Percentiles rank a stretch among this genome's conserved stretches.
These are phyloP conservation scores for Aspidiotus destructor DNA, from an alignment of 2,888 invertebrate genomes.

Conservation along the genomic window DNA sequence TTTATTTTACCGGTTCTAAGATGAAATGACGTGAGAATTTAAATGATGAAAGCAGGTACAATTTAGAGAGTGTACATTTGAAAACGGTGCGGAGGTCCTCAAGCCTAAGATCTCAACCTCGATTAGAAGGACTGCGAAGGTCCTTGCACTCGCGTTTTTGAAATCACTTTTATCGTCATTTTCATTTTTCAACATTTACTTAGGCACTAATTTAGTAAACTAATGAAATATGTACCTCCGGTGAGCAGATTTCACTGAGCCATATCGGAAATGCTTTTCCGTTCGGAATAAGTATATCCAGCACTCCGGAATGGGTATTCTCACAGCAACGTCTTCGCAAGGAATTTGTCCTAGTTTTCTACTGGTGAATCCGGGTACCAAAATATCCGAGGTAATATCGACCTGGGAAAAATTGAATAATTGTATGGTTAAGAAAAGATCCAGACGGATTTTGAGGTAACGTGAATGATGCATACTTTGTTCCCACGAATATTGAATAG, in stretches of 20 bases:
- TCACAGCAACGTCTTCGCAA: constrained; percentile 92
- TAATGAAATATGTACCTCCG: constrained; percentile 49
- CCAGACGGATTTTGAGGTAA: constrained; percentile 43
- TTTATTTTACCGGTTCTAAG: constrained; percentile 74
- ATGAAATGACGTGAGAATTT: constrained; percentile 15
- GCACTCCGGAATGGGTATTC: constrained; percentile 95
- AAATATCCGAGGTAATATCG: constrained; percentile 86
- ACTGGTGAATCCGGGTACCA: constrained; percentile 94
- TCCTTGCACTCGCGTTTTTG: too few relatives aligned
- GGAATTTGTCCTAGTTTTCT: constrained; percentile 91
- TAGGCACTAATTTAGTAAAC: too few relatives aligned
- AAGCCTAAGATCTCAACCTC: too few relatives aligned
- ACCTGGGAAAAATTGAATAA: constrained; percentile 49
- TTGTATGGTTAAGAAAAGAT: not conserved
- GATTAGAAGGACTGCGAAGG: too few relatives aligned
- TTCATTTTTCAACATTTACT: too few relatives aligned
- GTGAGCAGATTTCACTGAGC: constrained; percentile 91
- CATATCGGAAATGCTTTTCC: constrained; percentile 95
- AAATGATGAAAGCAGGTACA: not conserved
- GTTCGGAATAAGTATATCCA: constrained; percentile 99
- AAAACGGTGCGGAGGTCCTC: too few relatives aligned
- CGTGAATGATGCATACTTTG: constrained; percentile 47
- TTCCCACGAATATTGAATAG: constrained; percentile 79
- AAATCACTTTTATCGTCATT: too few relatives aligned
- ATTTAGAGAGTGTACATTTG: too few relatives aligned